Evolutionary conservation across 2,888 invertebrate genomes (phyloP), one percentile per base, ranked within the genome.

Genomic region (Ectemnius lituratus): DNA sequence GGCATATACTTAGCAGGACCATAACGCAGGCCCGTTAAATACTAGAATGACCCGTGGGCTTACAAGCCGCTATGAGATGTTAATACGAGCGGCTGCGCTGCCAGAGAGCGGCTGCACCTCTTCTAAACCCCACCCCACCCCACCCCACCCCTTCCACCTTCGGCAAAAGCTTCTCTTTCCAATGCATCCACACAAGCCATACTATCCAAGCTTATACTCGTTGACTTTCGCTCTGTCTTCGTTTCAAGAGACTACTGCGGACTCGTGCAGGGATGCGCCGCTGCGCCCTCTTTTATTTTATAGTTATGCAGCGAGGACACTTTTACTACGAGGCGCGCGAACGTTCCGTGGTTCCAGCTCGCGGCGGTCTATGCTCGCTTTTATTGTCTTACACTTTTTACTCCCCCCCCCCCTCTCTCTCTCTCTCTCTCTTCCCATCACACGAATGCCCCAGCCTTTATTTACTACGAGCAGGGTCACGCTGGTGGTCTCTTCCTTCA

Each of bases 241-340:
- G 52, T 52, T 52, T 52, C 52, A 6, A 11, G 4, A 1, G 52
- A 52, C 14, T 52, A 52, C 52, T 5, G 52, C n/a, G 52, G n/a
- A 52, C 16, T 5, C 1, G 52, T 14, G 16, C 52, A 6, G 52
- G 52, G 67, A 59, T 62, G 75, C 66, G 60, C 69, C 2, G 71
- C 76, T n/a, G 78, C 78, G 79, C 80, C 84, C 80, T 86, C 83
- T 84, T 86, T 87, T 86, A 85, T 88, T 88, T 88, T 87, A 88
- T 84, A 87, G 87, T 86, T 87, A 88, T 87, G 87, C 87, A 85
- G 83, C 85, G 87, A 85, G 84, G 88, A 87, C 86, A 85, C 87
- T 88, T 88, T 88, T 88, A 88, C 84, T 86, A 82, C 82, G 71
- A 81, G 37, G 70, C 71, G 70, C 75, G 76, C 76, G 79, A 75